Percentiles rank a stretch among this genome's conserved stretches.
These are phyloP conservation scores for Pammene fasciana DNA, from an alignment of 2,888 invertebrate species.

Conservation along the genomic window DNA sequence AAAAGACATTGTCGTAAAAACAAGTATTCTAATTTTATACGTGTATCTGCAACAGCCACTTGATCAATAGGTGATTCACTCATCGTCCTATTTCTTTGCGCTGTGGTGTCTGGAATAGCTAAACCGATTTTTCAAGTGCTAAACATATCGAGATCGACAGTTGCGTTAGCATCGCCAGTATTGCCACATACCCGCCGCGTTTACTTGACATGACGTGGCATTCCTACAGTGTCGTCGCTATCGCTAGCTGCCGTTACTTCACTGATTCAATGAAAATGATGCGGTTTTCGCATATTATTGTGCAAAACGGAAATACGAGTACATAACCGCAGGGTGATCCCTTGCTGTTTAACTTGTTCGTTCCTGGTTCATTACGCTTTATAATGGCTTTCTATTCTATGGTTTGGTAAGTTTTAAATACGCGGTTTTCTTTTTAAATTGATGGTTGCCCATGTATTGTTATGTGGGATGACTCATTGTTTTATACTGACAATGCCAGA, in stretches of 20 bases:
- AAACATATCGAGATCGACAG: conserved; percentile 9
- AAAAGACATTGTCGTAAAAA: background rate
- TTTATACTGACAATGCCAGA: too few species aligned
- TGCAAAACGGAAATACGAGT: conserved; percentile 25
- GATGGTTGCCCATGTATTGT: background rate
- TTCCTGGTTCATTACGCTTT: conserved; percentile 33
- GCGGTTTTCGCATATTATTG: conserved; percentile 30
- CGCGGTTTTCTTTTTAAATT: conserved; percentile 33
- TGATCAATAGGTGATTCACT: conserved; percentile 17
- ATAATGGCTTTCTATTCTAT: conserved; percentile 33
- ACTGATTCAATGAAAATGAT: conserved; percentile 20
- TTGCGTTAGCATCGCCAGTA: conserved; percentile 14
- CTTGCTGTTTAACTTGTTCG: conserved; percentile 16
- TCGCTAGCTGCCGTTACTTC: conserved; percentile 7
- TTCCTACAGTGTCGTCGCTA: background rate
- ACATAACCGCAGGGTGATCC: conserved; percentile 25
- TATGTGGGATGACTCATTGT: background rate
- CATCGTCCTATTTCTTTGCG: conserved; percentile 13
- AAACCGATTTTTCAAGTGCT: conserved; percentile 24
- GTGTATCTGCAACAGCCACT: conserved; percentile 13
- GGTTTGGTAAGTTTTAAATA: conserved; percentile 13
- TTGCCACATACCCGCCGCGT: conserved; percentile 2
- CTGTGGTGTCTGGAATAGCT: conserved; percentile 13
- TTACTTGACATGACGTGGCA: conserved; percentile 6
- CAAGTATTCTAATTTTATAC: conserved; percentile 4